A percentile compares a stretch with the other conserved stretches of the same genome.
Conservation (phyloP, 2,113 vertebrate genomes). For the Echinops telfairi region DNA sequence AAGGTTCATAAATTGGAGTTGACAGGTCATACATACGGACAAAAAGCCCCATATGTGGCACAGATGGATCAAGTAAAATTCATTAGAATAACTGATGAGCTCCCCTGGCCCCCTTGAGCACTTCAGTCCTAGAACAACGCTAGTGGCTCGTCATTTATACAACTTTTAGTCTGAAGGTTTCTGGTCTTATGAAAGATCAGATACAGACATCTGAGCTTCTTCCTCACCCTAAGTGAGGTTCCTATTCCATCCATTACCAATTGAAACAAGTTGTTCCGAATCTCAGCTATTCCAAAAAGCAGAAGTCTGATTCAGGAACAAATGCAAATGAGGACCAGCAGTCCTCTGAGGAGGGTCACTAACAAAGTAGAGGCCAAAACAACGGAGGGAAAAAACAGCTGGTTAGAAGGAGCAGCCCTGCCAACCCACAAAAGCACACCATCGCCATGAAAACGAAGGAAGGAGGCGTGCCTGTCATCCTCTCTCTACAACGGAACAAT, state of each 20-base stretch:
- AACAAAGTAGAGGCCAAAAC: background rate
- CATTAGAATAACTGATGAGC: background rate
- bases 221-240: background rate
- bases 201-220: background rate
- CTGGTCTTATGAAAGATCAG: background rate
- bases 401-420: background rate
- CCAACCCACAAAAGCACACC: too few species aligned
- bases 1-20: background rate
- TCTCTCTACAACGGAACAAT: background rate
- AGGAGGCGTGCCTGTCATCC: background rate
- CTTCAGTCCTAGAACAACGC: background rate
- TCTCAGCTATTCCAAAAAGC: background rate
- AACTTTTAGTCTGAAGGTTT: background rate
- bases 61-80: background rate
- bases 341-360: background rate
- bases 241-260: background rate
- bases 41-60: background rate
- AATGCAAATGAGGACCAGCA: background rate
- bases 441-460: too few species aligned
- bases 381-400: background rate
- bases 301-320: background rate
- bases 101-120: background rate
- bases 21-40: background rate
- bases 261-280: background rate
- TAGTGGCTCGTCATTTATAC: background rate